Evolutionary conservation across 2,888 invertebrate genomes (phyloP).

Genomic region (Lycophotia porphyrea): DNA sequence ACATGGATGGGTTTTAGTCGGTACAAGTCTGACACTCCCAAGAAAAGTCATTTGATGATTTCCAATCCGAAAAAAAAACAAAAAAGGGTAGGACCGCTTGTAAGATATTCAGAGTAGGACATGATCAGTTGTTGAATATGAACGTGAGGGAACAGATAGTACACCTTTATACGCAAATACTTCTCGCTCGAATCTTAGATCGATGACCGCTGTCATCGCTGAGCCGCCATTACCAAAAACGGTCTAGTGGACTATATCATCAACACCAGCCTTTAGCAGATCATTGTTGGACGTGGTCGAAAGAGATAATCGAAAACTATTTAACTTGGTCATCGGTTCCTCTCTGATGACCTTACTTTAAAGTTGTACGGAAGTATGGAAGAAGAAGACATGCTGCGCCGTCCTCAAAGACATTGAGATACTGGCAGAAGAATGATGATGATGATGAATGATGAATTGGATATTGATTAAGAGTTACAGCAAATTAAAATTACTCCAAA

Average conservation of each 20-base stretch:
- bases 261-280: background rate
- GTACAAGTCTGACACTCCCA: too few relatives aligned
- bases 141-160: background rate
- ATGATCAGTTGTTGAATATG: background rate
- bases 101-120: background rate
- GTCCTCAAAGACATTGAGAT: too few relatives aligned
- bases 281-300: background rate
- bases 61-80: too few relatives aligned
- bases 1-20: too few relatives aligned
- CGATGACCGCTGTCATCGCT: background rate
- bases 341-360: background rate
- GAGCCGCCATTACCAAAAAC: background rate
- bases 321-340: background rate
- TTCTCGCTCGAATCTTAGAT: background rate
- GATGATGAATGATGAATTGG: too few relatives aligned
- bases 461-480: background rate
- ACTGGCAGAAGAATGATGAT: too few relatives aligned
- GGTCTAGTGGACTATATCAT: background rate
- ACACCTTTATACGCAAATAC: background rate
- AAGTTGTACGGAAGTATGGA: too few relatives aligned
- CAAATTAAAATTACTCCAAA: background rate
- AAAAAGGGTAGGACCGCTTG: too few relatives aligned
- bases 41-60: too few relatives aligned
- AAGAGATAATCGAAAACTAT: background rate
- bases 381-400: too few relatives aligned